Conservation (phyloP, 2,888 invertebrate genomes). For the Rhingia rostrata region DNA sequence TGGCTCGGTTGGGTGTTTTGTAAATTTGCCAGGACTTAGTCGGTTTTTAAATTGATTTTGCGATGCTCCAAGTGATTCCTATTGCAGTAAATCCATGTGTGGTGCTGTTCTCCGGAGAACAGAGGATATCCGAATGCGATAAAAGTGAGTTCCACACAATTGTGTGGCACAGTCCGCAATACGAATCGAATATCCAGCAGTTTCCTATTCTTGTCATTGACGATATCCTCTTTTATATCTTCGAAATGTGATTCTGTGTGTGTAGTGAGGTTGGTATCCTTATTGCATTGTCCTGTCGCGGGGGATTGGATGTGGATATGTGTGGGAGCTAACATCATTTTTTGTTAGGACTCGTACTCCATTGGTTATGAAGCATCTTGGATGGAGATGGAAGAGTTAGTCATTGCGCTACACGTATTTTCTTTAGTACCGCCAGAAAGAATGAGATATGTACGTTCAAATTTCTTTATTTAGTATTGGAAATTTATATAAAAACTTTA, state of each 20-base stretch:
- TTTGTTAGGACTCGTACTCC: no score
- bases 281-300: conserved; percentile 43
- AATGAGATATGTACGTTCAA: no score
- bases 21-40: conserved; percentile 58
- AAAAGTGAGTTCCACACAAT: conserved; percentile 57
- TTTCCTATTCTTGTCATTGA: conserved; percentile 54
- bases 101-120: not conserved
- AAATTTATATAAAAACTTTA: no score
- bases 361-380: no score
- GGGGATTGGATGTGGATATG: conserved; percentile 3
- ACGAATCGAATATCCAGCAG: conserved; percentile 44
- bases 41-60: conserved; percentile 58
- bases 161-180: conserved; percentile 14
- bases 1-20: conserved; percentile 45
- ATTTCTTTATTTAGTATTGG: no score
- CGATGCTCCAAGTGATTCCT: conserved; percentile 53
- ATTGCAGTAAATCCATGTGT: conserved; percentile 25
- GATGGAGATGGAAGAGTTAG: no score
- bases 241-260: conserved; percentile 32
- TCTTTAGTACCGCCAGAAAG: no score
- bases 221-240: conserved; percentile 47
- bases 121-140: conserved; percentile 46
- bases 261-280: conserved; percentile 58
- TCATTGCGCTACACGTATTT: no score
- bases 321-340: not conserved